Conservation (phyloP, 1,140 invertebrate species). For the Coelopa frigida region DNA sequence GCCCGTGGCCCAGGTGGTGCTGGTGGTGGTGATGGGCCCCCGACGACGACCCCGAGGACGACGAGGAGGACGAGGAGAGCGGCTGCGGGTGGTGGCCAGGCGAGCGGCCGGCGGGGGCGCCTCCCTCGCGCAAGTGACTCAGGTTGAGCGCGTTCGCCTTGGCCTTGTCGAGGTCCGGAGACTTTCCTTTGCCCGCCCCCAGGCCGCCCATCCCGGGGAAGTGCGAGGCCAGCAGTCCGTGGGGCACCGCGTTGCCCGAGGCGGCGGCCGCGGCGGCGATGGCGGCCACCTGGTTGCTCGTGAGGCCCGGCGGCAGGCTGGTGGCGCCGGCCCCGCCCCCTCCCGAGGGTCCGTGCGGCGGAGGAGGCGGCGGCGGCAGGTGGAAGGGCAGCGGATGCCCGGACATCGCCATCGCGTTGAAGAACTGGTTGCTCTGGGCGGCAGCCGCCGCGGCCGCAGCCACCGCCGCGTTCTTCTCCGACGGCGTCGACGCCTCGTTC, state of each 20-base stretch:
- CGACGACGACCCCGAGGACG: conserved; percentile 6
- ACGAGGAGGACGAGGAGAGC: not conserved
- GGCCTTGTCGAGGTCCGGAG: conserved; percentile 10
- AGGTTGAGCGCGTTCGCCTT: conserved; percentile 1
- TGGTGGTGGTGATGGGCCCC: no score
- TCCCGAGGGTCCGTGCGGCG: conserved; percentile 19
- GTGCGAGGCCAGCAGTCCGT: conserved; percentile 45
- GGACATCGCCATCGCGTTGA: conserved; percentile 52
- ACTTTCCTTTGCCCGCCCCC: conserved; percentile 11
- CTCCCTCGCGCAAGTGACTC: conserved; percentile 7
- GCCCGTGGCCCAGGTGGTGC: not conserved
- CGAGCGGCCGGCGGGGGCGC: not conserved
- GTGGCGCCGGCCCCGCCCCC: not conserved
- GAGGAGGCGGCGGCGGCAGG: conserved; percentile 55
- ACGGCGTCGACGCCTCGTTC: conserved; percentile 46
- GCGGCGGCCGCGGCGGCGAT: conserved; percentile 48
- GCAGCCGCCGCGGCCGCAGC: conserved; percentile 41
- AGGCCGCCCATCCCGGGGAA: conserved; percentile 25
- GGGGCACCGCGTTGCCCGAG: conserved; percentile 43
- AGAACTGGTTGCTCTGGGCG: conserved; percentile 47
- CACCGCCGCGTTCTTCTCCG: conserved; percentile 27
- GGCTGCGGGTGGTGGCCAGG: conserved; percentile 3
- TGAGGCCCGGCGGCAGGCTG: conserved; percentile 32
- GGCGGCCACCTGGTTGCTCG: conserved; percentile 48
- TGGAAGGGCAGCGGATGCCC: conserved; percentile 56